phyloP scores from a whole-genome alignment of 2,888 invertebrate genomes.

The Ochlodes sylvanus region DNA sequence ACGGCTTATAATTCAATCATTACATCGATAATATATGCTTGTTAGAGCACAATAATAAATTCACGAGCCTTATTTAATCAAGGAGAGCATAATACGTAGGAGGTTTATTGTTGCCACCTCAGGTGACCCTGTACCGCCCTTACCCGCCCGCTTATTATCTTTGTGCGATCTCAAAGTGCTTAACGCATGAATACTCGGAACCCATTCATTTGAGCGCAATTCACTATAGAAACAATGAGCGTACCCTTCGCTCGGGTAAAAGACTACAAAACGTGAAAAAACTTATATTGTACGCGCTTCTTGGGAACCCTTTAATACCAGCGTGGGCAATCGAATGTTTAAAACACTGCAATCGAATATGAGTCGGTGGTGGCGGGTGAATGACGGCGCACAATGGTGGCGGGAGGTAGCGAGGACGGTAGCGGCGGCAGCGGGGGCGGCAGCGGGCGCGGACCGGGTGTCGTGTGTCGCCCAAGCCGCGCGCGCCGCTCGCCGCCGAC shows the following conservation, averaged over 20 bases:
- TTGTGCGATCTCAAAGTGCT: conserved; percentile 74
- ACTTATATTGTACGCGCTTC: conserved; percentile 70
- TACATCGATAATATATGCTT: neutral
- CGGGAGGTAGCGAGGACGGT: conserved; percentile 47
- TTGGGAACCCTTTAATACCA: conserved; percentile 80
- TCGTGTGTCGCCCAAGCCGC: conserved; percentile 51
- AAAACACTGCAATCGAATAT: conserved; percentile 82
- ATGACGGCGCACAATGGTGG: conserved; percentile 61
- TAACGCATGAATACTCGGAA: conserved; percentile 70
- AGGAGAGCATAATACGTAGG: conserved; percentile 53
- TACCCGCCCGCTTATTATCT: conserved; percentile 76
- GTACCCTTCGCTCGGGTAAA: conserved; percentile 77
- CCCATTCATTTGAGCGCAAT: conserved; percentile 77
- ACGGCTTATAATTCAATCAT: neutral
- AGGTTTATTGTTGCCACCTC: conserved; percentile 74
- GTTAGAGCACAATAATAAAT: conserved; percentile 20
- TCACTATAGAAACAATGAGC: conserved; percentile 80
- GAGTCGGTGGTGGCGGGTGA: conserved; percentile 66
- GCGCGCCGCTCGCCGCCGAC: conserved; percentile 63
- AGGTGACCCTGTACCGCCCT: conserved; percentile 69
- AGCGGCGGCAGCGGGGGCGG: conserved; percentile 38
- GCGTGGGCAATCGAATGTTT: conserved; percentile 83
- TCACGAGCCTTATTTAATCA: conserved; percentile 35
- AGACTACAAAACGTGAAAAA: conserved; percentile 73
- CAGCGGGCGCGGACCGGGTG: conserved; percentile 56